Evolutionary conservation across 2,113 vertebrate species (phyloP).

Genomic region (Numida meleagris): DNA sequence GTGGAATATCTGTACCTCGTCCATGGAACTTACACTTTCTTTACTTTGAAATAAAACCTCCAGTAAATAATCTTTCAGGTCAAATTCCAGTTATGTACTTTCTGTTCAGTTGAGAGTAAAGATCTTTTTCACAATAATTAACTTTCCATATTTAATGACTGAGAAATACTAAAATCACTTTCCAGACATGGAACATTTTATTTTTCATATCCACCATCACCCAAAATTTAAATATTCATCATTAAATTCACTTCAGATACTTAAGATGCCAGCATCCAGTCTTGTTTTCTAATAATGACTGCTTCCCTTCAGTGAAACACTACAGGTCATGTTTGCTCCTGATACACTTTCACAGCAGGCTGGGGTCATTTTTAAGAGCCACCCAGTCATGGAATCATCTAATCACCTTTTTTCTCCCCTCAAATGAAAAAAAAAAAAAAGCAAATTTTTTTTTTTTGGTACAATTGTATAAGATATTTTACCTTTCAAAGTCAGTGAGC

Average conservation of each 20-base stretch:
- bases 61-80: not conserved
- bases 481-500: not conserved
- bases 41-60: not conserved
- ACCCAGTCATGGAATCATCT: not conserved
- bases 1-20: not conserved
- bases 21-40: not conserved
- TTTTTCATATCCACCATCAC: not conserved
- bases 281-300: not conserved
- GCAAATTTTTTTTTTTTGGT: accelerated
- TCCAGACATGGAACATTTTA: not conserved
- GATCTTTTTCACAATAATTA: not conserved
- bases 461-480: not conserved
- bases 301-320: not conserved
- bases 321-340: not conserved
- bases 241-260: not conserved
- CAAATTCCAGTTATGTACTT: not conserved
- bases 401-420: too few relatives aligned
- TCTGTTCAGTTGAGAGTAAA: not conserved
- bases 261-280: not conserved
- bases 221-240: not conserved
- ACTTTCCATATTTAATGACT: not conserved
- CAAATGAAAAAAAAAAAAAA: not conserved
- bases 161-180: not conserved
- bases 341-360: not conserved
- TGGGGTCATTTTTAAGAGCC: not conserved